Conservation (phyloP, 2,888 invertebrate genomes). For the Pyrrhosoma nymphula region DNA sequence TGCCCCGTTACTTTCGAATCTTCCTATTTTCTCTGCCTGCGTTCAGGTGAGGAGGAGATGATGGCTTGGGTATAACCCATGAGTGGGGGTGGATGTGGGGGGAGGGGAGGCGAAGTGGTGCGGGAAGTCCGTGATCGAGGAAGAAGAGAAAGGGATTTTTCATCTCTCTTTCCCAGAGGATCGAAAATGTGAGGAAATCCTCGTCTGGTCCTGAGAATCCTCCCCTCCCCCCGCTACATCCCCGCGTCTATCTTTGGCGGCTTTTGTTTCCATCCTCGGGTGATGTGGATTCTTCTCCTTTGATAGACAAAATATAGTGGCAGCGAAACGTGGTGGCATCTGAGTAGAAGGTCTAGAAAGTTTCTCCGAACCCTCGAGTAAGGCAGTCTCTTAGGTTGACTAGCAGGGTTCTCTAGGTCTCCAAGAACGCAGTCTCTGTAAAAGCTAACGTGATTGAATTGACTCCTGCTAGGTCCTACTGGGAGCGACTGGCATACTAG, state of each 20-base stretch:
- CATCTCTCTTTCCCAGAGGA: background rate
- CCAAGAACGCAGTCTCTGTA: too few species aligned
- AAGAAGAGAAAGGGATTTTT: slow-evolving; percentile 61
- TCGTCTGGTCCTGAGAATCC: background rate
- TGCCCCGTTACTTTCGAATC: slow-evolving; percentile 67
- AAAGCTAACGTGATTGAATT: too few species aligned
- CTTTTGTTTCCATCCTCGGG: background rate
- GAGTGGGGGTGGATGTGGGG: background rate
- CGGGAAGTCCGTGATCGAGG: slow-evolving; percentile 51
- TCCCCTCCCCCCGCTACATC: background rate
- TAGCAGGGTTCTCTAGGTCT: too few species aligned
- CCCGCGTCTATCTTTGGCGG: background rate
- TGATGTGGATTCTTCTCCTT: too few species aligned
- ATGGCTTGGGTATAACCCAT: background rate
- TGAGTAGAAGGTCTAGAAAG: too few species aligned
- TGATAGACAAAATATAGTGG: too few species aligned
- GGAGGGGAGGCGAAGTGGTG: background rate
- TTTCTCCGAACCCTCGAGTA: too few species aligned
- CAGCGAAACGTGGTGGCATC: too few species aligned
- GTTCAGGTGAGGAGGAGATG: background rate
- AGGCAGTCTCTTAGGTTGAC: too few species aligned
- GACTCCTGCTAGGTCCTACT: too few species aligned
- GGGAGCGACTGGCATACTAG: too few species aligned
- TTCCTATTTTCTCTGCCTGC: slow-evolving; percentile 40
- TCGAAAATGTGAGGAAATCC: slow-evolving; percentile 58